These are phyloP conservation scores for Macroramphosus scolopax DNA, from an alignment of 2,797 vertebrate species.

Conservation along the genomic window DNA sequence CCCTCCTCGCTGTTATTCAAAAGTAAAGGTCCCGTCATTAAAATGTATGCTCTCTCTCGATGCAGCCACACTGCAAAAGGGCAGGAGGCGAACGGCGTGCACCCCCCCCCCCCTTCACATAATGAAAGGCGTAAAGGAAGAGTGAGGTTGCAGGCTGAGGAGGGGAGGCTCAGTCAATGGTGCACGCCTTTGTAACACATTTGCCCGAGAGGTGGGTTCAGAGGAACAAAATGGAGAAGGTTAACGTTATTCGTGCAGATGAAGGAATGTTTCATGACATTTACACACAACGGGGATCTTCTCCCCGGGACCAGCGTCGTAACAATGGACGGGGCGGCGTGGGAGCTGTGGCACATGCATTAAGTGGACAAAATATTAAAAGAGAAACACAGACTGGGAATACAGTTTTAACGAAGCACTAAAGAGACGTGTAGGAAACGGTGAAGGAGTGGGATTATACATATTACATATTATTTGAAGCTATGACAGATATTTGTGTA, in stretches of 20 bases:
- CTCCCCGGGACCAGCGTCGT: constrained; percentile 58
- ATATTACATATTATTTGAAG: too few species aligned
- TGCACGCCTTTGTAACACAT: constrained; percentile 68
- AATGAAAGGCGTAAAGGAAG: constrained; percentile 74
- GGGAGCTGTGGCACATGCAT: constrained; percentile 55
- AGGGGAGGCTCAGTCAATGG: constrained; percentile 14
- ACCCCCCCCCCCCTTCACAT: constrained; percentile 85
- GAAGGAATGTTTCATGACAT: constrained; percentile 79
- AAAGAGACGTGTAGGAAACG: too few species aligned
- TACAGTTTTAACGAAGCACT: constrained; percentile 11
- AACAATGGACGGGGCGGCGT: constrained; percentile 44
- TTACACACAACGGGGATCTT: constrained; percentile 69
- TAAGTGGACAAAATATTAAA: constrained; percentile 62
- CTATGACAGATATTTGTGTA: too few species aligned
- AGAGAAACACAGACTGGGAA: constrained; percentile 14
- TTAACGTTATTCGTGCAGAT: constrained; percentile 73
- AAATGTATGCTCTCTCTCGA: constrained; percentile 93
- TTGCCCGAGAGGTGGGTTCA: constrained; percentile 74
- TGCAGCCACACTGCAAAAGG: constrained; percentile 81
- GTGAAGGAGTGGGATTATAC: too few species aligned
- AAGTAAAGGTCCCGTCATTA: constrained; percentile 96
- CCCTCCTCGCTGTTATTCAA: constrained; percentile 66
- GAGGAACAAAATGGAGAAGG: constrained; percentile 79
- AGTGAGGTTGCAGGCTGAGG: too few species aligned
- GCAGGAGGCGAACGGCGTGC: constrained; percentile 75